Conservation (phyloP, 2,113 vertebrate genomes). For the Ariopsis seemanni region DNA sequence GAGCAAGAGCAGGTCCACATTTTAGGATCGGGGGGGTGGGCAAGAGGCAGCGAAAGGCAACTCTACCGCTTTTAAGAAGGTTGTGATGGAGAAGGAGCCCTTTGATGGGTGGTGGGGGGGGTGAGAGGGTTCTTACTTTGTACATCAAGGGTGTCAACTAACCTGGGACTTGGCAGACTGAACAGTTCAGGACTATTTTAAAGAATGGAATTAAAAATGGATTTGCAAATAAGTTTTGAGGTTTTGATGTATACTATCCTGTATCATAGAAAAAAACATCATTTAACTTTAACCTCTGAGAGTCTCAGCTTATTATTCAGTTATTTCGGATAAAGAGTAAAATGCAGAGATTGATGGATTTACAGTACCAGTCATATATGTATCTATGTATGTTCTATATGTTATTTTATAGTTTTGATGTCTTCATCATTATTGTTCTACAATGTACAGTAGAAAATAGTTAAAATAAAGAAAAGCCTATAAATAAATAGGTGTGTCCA, state of each 20-base stretch:
- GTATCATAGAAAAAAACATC: constrained; percentile 16
- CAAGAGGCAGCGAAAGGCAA: constrained; percentile 13
- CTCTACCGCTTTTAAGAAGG: constrained; percentile 34
- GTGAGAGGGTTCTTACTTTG: constrained; percentile 23
- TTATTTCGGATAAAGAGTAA: not conserved
- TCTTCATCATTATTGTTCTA: too few relatives aligned
- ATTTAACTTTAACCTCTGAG: not conserved
- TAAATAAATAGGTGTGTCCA: too few relatives aligned
- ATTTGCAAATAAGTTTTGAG: constrained; percentile 37
- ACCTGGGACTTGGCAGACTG: constrained; percentile 12
- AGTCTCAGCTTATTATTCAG: not conserved
- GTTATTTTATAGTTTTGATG: too few relatives aligned
- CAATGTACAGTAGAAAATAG: too few relatives aligned
- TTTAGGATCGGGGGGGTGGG: constrained; percentile 20
- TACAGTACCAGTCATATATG: too few relatives aligned
- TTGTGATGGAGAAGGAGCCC: constrained; percentile 28
- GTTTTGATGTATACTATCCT: constrained; percentile 36
- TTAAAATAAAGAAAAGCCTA: too few relatives aligned
- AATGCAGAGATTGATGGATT: not conserved
- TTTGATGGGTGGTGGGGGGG: constrained; percentile 26
- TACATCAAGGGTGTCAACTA: constrained; percentile 42
- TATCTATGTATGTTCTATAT: too few relatives aligned
- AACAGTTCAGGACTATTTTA: constrained; percentile 21
- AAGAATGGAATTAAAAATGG: constrained; percentile 27
- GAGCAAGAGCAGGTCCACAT: constrained; percentile 48